Conservation (phyloP, 2,888 invertebrate genomes). For the Drosophila mettleri region DNA sequence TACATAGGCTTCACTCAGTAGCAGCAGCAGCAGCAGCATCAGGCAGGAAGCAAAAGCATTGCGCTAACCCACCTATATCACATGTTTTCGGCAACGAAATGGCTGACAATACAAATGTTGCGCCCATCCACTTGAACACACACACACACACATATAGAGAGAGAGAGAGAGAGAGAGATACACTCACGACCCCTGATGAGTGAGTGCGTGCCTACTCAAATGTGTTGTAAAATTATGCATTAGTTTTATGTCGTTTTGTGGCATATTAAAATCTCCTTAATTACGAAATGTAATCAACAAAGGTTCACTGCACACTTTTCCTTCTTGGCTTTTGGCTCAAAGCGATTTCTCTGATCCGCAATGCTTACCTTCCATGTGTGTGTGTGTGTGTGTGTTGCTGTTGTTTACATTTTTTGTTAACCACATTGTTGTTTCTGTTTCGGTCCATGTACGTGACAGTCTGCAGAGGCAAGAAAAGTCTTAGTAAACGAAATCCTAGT, state of each 20-base stretch:
- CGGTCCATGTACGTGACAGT: conserved; percentile 59
- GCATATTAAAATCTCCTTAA: conserved; percentile 81
- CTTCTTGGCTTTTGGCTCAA: conserved; percentile 30
- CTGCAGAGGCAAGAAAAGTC: conserved; percentile 57
- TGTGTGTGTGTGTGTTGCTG: conserved; percentile 20
- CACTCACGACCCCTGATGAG: conserved; percentile 37
- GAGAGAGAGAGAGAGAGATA: not conserved
- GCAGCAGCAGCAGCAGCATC: not conserved
- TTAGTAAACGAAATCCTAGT: conserved; percentile 72
- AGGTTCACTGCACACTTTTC: conserved; percentile 53
- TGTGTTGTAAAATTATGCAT: conserved; percentile 81
- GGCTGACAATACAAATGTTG: conserved; percentile 58
- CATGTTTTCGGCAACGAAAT: conserved; percentile 41
- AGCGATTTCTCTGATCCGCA: conserved; percentile 36
- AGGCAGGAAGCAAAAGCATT: not conserved
- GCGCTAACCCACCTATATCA: conserved; percentile 6
- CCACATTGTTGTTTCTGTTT: conserved; percentile 30
- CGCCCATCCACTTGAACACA: conserved; percentile 31
- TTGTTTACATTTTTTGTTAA: conserved; percentile 57
- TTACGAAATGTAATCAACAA: conserved; percentile 78
- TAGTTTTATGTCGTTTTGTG: conserved; percentile 81
- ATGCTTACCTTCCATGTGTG: too few species aligned
- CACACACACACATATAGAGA: conserved; percentile 14
- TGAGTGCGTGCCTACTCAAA: conserved; percentile 71
- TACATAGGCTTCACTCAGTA: conserved; percentile 63